Evolutionary conservation across 2,797 vertebrate genomes (phyloP), one percentile per base, ranked within the genome.

Genomic region (Sarcoramphus papa): DNA sequence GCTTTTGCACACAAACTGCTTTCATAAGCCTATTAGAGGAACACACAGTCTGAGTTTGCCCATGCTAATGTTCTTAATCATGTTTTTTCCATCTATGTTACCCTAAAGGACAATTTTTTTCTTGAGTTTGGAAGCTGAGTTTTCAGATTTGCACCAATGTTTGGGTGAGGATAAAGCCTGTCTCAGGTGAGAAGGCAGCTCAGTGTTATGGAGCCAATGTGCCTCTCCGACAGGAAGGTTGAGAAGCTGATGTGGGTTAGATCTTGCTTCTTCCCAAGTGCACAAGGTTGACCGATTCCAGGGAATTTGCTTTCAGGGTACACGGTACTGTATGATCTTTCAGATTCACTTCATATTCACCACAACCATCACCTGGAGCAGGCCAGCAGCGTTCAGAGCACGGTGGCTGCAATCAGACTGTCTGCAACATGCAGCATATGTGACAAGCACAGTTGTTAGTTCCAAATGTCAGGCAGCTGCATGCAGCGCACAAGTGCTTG

Each of bases 201-300:
- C 33, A 56, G 62, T 0, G 1, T 74, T 41, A 23, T 0, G 5
- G 33, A 73, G 12, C 12, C 1, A 0, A 40, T 0, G 0, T 57
- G 12, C 7, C 9, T 53, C 14, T 76, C 28, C 9, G 7, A 27
- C 3, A 5, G 35, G 35, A 78, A 87, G 33, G 28, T 2, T 48
- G 23, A 79, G 5, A 35, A 37, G 13, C 37, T 37, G 30, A 15
- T 40, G 21, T 41, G 48, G 4, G 9, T 57, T 65, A 59, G 43
- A n/a, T 59, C n/a, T 70, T 74, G 14, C 27, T 70, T 89, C 56
- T 74, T 73, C 30, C 35, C 48, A 53, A 31, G 12, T 14, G 19
- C 23, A 37, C 14, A 13, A 7, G 25, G 21, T 31, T 92, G 72
- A 63, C 25, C 1, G 0, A 20, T 12, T 40, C 7, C 31, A 63